These are phyloP conservation scores for Myopa testacea DNA, from an alignment of 2,888 invertebrate genomes.

Conservation along the genomic window DNA sequence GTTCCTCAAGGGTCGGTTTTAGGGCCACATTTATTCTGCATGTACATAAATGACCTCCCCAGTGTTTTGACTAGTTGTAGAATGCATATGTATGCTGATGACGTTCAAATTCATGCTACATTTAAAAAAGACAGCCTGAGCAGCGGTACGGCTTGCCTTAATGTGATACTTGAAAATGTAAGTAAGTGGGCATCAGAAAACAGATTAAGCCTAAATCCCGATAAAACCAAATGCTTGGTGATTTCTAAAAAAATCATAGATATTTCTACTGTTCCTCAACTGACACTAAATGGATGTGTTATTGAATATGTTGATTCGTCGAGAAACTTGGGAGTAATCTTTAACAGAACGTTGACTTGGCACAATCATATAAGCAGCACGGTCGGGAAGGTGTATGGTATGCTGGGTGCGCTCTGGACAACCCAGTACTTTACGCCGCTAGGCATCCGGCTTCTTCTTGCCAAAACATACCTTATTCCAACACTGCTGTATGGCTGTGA, in stretches of 20 bases:
- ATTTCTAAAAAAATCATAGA: not conserved
- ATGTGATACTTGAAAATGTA: not conserved
- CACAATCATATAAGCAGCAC: not conserved
- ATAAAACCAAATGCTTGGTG: not conserved
- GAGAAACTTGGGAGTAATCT: not conserved
- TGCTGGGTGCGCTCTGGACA: not conserved
- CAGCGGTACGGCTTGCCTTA: not conserved
- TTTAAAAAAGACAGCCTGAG: not conserved
- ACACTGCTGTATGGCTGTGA: constrained; percentile 20
- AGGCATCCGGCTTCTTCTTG: not conserved
- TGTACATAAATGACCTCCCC: not conserved
- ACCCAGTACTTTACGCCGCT: not conserved
- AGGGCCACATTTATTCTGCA: not conserved
- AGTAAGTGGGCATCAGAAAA: not conserved
- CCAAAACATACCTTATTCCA: constrained; percentile 11
- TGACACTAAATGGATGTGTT: not conserved
- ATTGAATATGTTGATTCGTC: not conserved
- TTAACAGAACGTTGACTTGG: constrained; percentile 3
- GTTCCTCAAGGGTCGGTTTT: not conserved
- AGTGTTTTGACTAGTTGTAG: not conserved
- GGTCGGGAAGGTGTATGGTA: not conserved
- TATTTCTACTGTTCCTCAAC: not conserved
- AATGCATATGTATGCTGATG: constrained; percentile 1
- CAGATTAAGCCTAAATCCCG: constrained; percentile 3
- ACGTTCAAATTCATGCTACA: not conserved